Conservation (phyloP, 2,888 invertebrate species). For the Galeopsomyia nigrocyanea region DNA sequence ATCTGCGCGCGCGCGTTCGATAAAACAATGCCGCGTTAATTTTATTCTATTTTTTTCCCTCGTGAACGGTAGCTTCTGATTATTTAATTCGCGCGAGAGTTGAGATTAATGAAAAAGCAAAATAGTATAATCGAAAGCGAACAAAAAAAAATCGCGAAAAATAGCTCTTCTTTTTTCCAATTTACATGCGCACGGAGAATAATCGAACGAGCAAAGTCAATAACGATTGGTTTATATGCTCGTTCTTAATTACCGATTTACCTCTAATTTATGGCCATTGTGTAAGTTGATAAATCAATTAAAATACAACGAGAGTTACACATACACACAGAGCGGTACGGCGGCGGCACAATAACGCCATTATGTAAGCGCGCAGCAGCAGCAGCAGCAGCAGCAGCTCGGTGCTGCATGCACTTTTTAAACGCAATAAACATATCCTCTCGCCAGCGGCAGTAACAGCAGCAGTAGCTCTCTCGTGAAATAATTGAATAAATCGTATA, state of each 20-base stretch:
- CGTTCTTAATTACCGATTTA: constrained; percentile 42
- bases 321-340: not conserved
- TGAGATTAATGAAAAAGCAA: too few relatives aligned
- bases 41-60: too few relatives aligned
- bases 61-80: too few relatives aligned
- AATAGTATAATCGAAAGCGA: too few relatives aligned
- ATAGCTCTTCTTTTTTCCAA: not conserved
- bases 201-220: constrained; percentile 14
- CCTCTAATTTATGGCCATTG: constrained; percentile 43
- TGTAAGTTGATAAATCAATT: constrained; percentile 45
- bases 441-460: not conserved
- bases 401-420: not conserved
- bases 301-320: constrained; percentile 22
- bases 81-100: too few relatives aligned
- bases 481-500: constrained; percentile 38
- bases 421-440: constrained; percentile 23
- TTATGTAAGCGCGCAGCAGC: constrained; percentile 23
- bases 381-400: too few relatives aligned
- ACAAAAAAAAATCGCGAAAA: not conserved
- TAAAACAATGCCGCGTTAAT: too few relatives aligned
- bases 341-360: constrained; percentile 35
- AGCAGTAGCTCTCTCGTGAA: not conserved
- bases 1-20: too few relatives aligned
- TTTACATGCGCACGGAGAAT: constrained; percentile 4
- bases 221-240: constrained; percentile 12